A percentile compares a stretch with the other conserved stretches of the same genome.
Conservation (phyloP, 2,113 vertebrate genomes). For the Platichthys stellatus region DNA sequence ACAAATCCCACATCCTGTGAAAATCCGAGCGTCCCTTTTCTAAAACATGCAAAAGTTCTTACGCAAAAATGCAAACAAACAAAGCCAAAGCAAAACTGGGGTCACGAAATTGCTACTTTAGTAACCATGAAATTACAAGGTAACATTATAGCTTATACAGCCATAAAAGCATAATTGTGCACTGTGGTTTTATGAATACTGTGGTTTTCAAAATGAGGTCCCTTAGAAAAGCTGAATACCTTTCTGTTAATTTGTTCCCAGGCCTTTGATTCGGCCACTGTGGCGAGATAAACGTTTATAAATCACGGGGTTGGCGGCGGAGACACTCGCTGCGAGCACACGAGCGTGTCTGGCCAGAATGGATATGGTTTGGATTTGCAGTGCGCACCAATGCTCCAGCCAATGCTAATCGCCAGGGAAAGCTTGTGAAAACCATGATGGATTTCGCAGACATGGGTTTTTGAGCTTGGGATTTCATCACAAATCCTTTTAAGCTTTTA, state of each 20-base stretch:
- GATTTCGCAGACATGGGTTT: conserved; percentile 73
- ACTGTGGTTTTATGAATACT: conserved; percentile 83
- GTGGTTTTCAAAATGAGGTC: conserved; percentile 81
- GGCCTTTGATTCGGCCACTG: conserved; percentile 73
- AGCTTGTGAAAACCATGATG: conserved; percentile 77
- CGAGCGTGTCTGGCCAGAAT: conserved; percentile 55
- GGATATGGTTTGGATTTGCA: conserved; percentile 67
- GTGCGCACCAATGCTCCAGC: conserved; percentile 59
- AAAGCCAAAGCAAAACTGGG: conserved; percentile 84
- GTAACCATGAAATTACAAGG: conserved; percentile 89
- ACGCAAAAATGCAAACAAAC: conserved; percentile 86
- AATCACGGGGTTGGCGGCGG: conserved; percentile 70
- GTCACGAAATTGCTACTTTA: conserved; percentile 81
- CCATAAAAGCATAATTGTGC: conserved; percentile 84
- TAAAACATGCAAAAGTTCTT: conserved; percentile 77
- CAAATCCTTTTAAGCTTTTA: conserved; percentile 70
- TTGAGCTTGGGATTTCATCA: conserved; percentile 57
- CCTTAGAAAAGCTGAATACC: conserved; percentile 79
- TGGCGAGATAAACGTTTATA: conserved; percentile 74
- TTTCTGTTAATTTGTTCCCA: conserved; percentile 78
- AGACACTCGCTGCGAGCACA: conserved; percentile 63
- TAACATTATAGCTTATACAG: conserved; percentile 87
- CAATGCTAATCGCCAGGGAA: conserved; percentile 68
- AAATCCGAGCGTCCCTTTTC: conserved; percentile 77
- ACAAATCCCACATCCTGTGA: conserved; percentile 68